A percentile compares a stretch with the other conserved stretches of the same genome.
Conservation (phyloP, 2,888 invertebrate species). For the Stratiomys singularior region DNA sequence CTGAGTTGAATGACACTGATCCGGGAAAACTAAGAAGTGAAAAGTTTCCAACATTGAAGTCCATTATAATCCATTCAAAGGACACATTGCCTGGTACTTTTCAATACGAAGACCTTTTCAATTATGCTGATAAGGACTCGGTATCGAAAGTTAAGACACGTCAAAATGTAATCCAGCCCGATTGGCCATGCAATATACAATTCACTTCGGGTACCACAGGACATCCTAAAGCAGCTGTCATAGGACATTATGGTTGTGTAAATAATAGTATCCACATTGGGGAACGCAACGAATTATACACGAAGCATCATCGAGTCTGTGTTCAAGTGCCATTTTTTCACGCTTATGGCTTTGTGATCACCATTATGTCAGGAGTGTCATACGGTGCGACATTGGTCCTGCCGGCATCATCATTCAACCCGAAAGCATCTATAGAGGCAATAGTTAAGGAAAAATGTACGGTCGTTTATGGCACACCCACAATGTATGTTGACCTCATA, state of each 20-base stretch:
- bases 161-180: constrained; percentile 72
- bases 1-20: constrained; percentile 67
- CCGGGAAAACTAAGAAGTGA: constrained; percentile 66
- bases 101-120: constrained; percentile 65
- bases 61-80: constrained; percentile 70
- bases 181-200: constrained; percentile 79
- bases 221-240: constrained; percentile 77
- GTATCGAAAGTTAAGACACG: constrained; percentile 54
- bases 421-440: constrained; percentile 71
- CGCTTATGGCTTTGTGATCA: constrained; percentile 78
- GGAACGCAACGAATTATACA: constrained; percentile 64
- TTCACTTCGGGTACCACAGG: constrained; percentile 88
- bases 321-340: constrained; percentile 84
- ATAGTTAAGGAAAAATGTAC: constrained; percentile 78
- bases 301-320: constrained; percentile 66
- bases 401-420: constrained; percentile 71
- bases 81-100: constrained; percentile 66
- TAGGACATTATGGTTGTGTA: constrained; percentile 77
- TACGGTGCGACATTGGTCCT: constrained; percentile 73
- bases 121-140: constrained; percentile 56
- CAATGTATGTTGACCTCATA: constrained; percentile 85
- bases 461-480: constrained; percentile 81
- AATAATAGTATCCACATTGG: constrained; percentile 80
- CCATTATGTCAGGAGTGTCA: constrained; percentile 69
- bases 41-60: constrained; percentile 67